These are phyloP conservation scores for Oncorhynchus keta DNA, from an alignment of 2,113 vertebrate species.

Conservation along the genomic window DNA sequence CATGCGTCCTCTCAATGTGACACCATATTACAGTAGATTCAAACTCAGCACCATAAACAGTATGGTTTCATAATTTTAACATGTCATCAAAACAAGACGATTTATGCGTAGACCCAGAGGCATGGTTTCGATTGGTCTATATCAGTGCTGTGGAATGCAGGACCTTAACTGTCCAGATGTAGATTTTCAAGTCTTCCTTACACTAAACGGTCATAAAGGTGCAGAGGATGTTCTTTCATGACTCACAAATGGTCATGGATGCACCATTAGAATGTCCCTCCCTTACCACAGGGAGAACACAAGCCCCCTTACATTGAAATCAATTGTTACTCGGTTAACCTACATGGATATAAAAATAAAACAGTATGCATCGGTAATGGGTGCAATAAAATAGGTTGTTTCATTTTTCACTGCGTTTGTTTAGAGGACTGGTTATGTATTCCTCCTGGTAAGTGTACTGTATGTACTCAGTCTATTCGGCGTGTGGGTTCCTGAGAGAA, in stretches of 20 bases:
- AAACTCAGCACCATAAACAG: neutral
- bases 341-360: too few relatives aligned
- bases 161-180: constrained; percentile 27
- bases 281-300: constrained; percentile 17
- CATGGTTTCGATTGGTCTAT: neutral
- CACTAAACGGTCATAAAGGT: too few relatives aligned
- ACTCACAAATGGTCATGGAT: neutral
- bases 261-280: constrained; percentile 49
- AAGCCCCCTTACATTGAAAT: constrained; percentile 28
- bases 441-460: neutral
- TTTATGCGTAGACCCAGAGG: neutral
- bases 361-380: too few relatives aligned
- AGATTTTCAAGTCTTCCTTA: constrained; percentile 27
- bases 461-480: constrained; percentile 34
- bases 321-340: too few relatives aligned
- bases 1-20: neutral
- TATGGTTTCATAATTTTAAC: neutral
- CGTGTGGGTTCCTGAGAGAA: constrained; percentile 50
- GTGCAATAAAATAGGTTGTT: neutral
- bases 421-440: constrained; percentile 13
- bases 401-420: neutral
- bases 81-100: neutral
- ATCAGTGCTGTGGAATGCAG: constrained; percentile 33
- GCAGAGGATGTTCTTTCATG: too few relatives aligned
- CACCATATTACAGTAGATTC: neutral